A percentile compares a stretch with the other conserved stretches of the same genome.
Evolutionary conservation across 2,888 invertebrate species (phyloP).

Genomic region (Acanthosoma haemorrhoidale): DNA sequence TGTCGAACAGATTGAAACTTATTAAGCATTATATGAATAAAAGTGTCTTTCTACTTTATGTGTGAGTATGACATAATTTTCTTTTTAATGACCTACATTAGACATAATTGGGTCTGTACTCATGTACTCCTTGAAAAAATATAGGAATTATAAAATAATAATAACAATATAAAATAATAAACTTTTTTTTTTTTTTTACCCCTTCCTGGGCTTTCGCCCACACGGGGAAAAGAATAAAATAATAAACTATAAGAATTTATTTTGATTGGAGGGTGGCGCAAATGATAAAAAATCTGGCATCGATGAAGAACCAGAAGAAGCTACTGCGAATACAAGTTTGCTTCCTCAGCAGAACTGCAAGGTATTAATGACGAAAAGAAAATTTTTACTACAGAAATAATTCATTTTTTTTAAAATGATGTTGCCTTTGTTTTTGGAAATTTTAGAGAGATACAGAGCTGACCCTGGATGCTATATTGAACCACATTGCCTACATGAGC

Average conservation of each 20-base stretch:
- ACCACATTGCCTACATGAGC: constrained; percentile 54
- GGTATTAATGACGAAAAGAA: neutral
- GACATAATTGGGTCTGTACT: too few species aligned
- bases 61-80: too few species aligned
- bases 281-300: constrained; percentile 31
- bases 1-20: too few species aligned
- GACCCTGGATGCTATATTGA: constrained; percentile 51
- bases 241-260: neutral
- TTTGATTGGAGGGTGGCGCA: neutral
- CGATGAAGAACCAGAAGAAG: constrained; percentile 44
- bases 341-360: constrained; percentile 40
- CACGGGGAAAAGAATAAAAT: neutral
- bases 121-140: too few species aligned
- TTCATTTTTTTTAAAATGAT: neutral
- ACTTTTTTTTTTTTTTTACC: neutral
- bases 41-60: too few species aligned
- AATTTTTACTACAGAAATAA: neutral
- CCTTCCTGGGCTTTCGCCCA: neutral
- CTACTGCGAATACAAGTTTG: constrained; percentile 47
- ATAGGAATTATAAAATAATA: neutral
- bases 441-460: constrained; percentile 44
- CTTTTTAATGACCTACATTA: too few species aligned
- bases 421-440: too few species aligned
- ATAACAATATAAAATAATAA: neutral
- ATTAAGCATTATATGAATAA: too few species aligned